Percentiles rank a stretch among this genome's conserved stretches.
These are phyloP conservation scores for Ardeotis arabs DNA, from an alignment of 2,113 vertebrate species.

Conservation along the genomic window DNA sequence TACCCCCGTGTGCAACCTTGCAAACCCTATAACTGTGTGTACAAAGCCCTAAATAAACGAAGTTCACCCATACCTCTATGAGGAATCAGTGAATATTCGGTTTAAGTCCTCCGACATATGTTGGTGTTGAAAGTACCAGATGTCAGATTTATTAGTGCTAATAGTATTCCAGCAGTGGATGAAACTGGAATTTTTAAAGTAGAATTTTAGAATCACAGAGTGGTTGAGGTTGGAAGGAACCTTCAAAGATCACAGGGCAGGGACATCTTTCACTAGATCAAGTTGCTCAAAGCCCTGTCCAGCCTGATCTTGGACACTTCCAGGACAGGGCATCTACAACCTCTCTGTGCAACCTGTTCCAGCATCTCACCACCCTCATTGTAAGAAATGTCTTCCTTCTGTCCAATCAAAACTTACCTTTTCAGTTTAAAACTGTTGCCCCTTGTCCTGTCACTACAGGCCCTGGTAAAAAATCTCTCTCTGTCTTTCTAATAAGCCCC, in stretches of 20 bases:
- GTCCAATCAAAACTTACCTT: background rate
- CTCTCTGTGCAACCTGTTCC: background rate
- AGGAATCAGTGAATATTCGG: no score
- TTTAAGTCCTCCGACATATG: no score
- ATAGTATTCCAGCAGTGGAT: background rate
- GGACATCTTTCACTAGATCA: background rate
- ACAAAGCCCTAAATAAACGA: no score
- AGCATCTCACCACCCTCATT: background rate
- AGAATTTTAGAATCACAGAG: background rate
- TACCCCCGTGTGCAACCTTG: no score
- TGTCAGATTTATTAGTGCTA: background rate
- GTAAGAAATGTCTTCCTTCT: background rate
- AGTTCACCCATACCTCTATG: no score
- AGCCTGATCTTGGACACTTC: background rate
- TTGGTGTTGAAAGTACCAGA: background rate
- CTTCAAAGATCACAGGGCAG: background rate
- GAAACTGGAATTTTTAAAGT: background rate
- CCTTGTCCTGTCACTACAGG: background rate
- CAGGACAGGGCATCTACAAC: rapidly evolving
- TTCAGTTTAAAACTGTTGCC: background rate
- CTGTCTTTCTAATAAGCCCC: background rate
- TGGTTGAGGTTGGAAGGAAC: background rate
- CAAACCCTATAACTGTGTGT: no score
- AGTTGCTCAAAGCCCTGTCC: background rate
- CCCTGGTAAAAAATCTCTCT: rapidly evolving